A percentile compares a stretch with the other conserved stretches of the same genome.
These are phyloP conservation scores for Paedocypris sp. DNA, from an alignment of 2,113 vertebrate genomes.

Conservation along the genomic window DNA sequence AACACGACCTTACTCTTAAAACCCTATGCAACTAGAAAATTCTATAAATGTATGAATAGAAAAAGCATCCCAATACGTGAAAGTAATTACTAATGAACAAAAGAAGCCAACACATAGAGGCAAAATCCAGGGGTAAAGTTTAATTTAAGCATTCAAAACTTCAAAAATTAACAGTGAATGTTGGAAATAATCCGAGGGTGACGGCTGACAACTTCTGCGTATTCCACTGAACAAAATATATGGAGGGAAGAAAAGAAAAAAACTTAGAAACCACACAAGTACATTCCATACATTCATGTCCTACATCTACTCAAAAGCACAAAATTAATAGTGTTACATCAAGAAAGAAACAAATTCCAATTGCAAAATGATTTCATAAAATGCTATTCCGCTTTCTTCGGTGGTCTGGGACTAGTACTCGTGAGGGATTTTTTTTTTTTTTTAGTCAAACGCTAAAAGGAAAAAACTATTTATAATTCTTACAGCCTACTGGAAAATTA, in stretches of 20 bases:
- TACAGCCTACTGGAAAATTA: conserved; percentile 2
- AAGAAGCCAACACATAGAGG: too few relatives aligned
- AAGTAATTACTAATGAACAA: too few relatives aligned
- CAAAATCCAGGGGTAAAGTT: conserved; percentile 34
- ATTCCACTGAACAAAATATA: conserved; percentile 27
- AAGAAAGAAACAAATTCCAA: conserved; percentile 9
- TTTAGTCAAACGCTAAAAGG: conserved; percentile 3
- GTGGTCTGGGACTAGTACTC: conserved; percentile 18
- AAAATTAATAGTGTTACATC: conserved; percentile 32
- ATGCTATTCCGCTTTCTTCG: conserved; percentile 11
- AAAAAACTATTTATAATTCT: background rate
- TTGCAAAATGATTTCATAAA: conserved; percentile 5
- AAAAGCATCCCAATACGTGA: too few relatives aligned
- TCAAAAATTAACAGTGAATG: conserved; percentile 31
- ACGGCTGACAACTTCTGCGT: conserved; percentile 19
- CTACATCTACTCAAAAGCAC: conserved; percentile 30
- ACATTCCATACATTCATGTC: conserved; percentile 26
- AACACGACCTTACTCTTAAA: too few relatives aligned
- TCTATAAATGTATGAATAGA: too few relatives aligned
- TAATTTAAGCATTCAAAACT: conserved; percentile 31
- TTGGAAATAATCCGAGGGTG: conserved; percentile 13
- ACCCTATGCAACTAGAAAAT: too few relatives aligned
- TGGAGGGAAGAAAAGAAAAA: conserved; percentile 20
- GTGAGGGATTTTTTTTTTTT: background rate
- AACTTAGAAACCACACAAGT: conserved; percentile 32